A percentile compares a stretch with the other conserved stretches of the same genome.
phyloP scores from a whole-genome alignment of 2,113 vertebrate species.

The Antigone vipio region DNA sequence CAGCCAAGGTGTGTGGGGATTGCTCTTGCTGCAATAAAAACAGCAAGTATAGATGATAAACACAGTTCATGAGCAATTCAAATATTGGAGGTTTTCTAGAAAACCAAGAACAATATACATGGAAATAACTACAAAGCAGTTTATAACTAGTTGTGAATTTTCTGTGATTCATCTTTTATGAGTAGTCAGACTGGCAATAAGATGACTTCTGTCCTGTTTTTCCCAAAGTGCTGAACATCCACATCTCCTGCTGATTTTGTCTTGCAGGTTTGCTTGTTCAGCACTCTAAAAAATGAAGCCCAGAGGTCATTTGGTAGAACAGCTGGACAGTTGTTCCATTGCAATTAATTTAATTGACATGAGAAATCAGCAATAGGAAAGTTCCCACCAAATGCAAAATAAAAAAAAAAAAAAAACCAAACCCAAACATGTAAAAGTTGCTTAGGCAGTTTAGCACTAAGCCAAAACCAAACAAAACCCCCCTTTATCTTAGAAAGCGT shows the following conservation, averaged over 20 bases:
- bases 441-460: neutral
- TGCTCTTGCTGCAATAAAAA: neutral
- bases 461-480: rapidly evolving
- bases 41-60: neutral
- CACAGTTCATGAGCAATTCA: neutral
- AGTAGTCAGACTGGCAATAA: neutral
- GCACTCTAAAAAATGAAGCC: neutral
- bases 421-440: neutral
- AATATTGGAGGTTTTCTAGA: neutral
- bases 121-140: neutral
- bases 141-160: neutral
- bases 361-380: neutral
- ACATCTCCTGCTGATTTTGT: neutral
- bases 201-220: neutral
- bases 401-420: neutral
- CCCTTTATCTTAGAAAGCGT: neutral
- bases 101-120: neutral
- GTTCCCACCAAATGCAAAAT: neutral
- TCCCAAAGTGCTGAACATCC: neutral
- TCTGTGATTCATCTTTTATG: neutral
- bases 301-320: neutral
- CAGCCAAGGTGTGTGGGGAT: neutral
- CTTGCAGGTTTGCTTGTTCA: neutral
- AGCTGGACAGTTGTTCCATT: neutral
- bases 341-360: neutral